phyloP scores from a whole-genome alignment of 2,113 vertebrate genomes.

The Sturnira hondurensis region DNA sequence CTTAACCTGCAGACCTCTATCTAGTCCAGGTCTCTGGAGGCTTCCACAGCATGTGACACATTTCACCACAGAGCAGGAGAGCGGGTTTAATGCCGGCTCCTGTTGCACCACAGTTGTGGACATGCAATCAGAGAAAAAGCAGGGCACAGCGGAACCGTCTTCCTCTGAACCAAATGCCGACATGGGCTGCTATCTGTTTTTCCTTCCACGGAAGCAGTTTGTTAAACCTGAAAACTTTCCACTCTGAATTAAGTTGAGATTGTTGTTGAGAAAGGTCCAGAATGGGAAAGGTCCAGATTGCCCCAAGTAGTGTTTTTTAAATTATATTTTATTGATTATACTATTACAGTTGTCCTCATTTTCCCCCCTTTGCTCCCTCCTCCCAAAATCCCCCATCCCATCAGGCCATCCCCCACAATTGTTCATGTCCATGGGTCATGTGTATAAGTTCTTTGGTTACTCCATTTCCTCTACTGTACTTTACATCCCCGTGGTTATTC shows the following conservation, averaged over 20 bases:
- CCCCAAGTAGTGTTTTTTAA: background rate
- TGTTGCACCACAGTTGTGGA: background rate
- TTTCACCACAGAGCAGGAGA: constrained; percentile 1
- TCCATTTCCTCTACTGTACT: no score
- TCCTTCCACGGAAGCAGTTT: background rate
- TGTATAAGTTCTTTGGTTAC: no score
- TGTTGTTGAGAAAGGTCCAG: background rate
- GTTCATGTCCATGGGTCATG: no score
- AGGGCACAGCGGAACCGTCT: background rate
- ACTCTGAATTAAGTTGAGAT: background rate
- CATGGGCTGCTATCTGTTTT: background rate
- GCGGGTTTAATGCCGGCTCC: constrained; percentile 12
- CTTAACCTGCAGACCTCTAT: background rate
- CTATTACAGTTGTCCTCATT: no score
- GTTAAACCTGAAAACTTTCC: background rate
- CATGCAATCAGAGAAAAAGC: constrained; percentile 38
- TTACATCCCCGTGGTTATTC: no score
- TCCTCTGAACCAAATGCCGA: background rate
- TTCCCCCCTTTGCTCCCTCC: no score
- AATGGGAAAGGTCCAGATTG: background rate
- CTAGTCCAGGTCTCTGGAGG: background rate
- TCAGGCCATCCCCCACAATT: no score
- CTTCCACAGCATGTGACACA: constrained; percentile 43
- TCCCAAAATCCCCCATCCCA: no score
- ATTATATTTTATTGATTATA: no score